phyloP scores from a whole-genome alignment of 2,888 invertebrate genomes.

The Drosophila colorata region DNA sequence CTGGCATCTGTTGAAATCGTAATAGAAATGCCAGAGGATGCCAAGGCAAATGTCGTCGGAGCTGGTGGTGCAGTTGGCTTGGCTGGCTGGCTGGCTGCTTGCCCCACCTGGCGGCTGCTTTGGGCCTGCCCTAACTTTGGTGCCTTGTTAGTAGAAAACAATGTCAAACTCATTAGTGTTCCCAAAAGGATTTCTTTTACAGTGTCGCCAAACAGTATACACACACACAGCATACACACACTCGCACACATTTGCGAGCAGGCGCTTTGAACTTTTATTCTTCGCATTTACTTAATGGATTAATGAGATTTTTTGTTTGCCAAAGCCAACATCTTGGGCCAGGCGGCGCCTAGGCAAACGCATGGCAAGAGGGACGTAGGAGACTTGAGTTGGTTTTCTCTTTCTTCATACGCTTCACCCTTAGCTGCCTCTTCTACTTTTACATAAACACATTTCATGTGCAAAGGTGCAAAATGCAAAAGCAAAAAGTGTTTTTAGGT shows the following conservation, averaged over 20 bases:
- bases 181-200: constrained; percentile 79
- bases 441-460: constrained; percentile 68
- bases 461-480: constrained; percentile 59
- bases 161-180: constrained; percentile 82
- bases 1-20: constrained; percentile 62
- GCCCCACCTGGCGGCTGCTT: constrained; percentile 37
- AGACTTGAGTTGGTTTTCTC: constrained; percentile 39
- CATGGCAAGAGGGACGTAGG: constrained; percentile 30
- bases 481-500: constrained; percentile 42
- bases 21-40: constrained; percentile 75
- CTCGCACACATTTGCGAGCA: constrained; percentile 42
- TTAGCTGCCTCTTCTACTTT: constrained; percentile 2
- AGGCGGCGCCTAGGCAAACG: constrained; percentile 34
- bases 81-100: constrained; percentile 15
- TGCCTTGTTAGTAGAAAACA: constrained; percentile 81
- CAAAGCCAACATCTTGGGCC: constrained; percentile 69
- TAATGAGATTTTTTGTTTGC: constrained; percentile 81
- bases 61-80: constrained; percentile 20
- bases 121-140: constrained; percentile 67
- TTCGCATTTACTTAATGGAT: constrained; percentile 77
- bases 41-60: constrained; percentile 68
- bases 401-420: neutral
- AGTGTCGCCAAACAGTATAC: constrained; percentile 64
- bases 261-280: constrained; percentile 78
- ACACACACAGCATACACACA: constrained; percentile 50